Evolutionary conservation across 1,140 invertebrate genomes (phyloP).

Genomic region (Drosophila auraria): DNA sequence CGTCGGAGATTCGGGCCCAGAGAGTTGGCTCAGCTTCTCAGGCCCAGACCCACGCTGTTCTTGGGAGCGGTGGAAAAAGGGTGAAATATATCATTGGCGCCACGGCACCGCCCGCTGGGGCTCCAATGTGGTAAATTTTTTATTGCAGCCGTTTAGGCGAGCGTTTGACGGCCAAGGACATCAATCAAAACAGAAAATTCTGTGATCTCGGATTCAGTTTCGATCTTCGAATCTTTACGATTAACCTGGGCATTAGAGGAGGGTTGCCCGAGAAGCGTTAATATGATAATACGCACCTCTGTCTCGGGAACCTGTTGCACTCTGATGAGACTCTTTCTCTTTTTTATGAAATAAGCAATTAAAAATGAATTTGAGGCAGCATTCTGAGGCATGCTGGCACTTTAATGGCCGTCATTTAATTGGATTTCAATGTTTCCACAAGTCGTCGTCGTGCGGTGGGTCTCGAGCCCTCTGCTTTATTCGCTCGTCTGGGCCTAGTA

Average conservation of each 20-base stretch:
- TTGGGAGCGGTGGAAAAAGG: slow-evolving; percentile 60
- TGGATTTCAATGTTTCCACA: slow-evolving; percentile 76
- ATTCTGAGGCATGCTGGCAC: slow-evolving; percentile 63
- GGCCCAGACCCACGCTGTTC: slow-evolving; percentile 61
- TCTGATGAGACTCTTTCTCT: slow-evolving; percentile 20
- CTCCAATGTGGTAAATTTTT: slow-evolving; percentile 78
- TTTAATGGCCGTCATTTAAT: slow-evolving; percentile 76
- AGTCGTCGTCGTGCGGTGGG: slow-evolving; percentile 57
- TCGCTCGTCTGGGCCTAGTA: slow-evolving; percentile 61
- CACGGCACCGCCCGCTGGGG: slow-evolving; percentile 74
- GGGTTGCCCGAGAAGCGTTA: slow-evolving; percentile 58
- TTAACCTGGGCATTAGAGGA: slow-evolving; percentile 28
- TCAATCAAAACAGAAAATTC: slow-evolving; percentile 65
- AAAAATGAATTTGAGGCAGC: slow-evolving; percentile 71
- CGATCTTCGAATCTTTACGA: slow-evolving; percentile 22
- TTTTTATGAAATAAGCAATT: slow-evolving; percentile 80
- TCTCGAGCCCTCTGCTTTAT: slow-evolving; percentile 23
- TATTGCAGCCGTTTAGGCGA: slow-evolving; percentile 83
- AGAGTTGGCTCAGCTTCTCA: slow-evolving; percentile 40
- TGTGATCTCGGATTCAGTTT: slow-evolving; percentile 25
- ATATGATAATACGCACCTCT: slow-evolving; percentile 80
- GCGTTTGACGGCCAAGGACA: slow-evolving; percentile 76
- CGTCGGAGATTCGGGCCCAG: slow-evolving; percentile 18
- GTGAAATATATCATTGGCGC: slow-evolving; percentile 83
- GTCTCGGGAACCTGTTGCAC: slow-evolving; percentile 55